These are phyloP conservation scores for Brenthis hecate DNA, from an alignment of 2,888 invertebrate species.

Conservation along the genomic window DNA sequence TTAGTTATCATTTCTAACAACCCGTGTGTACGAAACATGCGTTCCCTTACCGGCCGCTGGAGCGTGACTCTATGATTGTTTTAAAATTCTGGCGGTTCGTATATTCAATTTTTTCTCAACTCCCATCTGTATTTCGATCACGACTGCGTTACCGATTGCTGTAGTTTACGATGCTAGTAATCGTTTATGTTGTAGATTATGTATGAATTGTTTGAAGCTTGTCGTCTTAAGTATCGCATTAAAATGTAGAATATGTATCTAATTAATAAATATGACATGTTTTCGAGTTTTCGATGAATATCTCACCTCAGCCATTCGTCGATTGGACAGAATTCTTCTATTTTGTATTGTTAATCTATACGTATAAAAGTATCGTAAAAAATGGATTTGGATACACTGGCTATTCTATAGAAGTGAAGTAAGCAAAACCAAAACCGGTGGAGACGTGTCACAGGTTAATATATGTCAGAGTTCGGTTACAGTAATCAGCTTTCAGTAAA, in stretches of 20 bases:
- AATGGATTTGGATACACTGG: too few species aligned
- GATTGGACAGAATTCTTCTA: background rate
- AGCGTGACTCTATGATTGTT: slow-evolving; percentile 52
- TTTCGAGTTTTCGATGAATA: background rate
- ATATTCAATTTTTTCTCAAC: slow-evolving; percentile 49
- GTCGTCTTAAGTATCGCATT: background rate
- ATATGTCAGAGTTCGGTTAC: too few species aligned
- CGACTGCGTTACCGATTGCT: slow-evolving; percentile 34
- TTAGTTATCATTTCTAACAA: background rate
- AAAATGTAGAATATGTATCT: background rate
- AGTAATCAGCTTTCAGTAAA: too few species aligned
- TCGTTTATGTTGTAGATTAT: slow-evolving; percentile 16
- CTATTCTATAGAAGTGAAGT: too few species aligned
- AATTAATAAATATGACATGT: background rate
- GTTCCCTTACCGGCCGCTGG: slow-evolving; percentile 46
- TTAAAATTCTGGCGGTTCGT: slow-evolving; percentile 52
- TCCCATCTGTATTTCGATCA: slow-evolving; percentile 46
- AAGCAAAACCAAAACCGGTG: background rate
- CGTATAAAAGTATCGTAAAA: too few species aligned
- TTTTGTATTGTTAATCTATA: background rate
- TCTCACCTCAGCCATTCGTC: background rate
- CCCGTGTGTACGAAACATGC: slow-evolving; percentile 37
- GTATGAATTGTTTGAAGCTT: background rate
- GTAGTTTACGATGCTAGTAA: slow-evolving; percentile 31
- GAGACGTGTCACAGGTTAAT: too few species aligned